phyloP scores from a whole-genome alignment of 37 sponge, comb jelly and placozoan species.

The Geodia barretti region DNA sequence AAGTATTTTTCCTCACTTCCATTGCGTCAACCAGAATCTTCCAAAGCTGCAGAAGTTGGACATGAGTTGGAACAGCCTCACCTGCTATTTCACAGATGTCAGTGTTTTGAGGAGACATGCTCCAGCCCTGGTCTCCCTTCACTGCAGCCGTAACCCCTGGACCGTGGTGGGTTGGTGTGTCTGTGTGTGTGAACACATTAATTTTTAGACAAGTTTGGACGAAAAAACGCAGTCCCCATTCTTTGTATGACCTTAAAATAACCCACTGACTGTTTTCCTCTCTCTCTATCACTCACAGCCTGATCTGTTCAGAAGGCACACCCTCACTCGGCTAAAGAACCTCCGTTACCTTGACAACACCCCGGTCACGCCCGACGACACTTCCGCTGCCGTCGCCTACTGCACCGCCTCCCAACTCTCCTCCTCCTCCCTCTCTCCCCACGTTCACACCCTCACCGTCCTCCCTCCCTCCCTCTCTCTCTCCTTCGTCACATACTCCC shows the following conservation, averaged over 20 bases:
- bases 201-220: no score
- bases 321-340: constrained; percentile 55
- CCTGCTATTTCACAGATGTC: constrained; percentile 34
- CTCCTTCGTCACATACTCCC: no score
- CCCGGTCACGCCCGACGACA: constrained; percentile 58
- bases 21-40: no score
- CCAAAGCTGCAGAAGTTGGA: constrained; percentile 72
- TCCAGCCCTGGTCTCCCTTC: constrained; percentile 63
- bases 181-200: no score
- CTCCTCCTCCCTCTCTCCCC: constrained; percentile 55
- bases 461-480: constrained; percentile 56
- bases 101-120: constrained; percentile 57
- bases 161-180: constrained; percentile 49
- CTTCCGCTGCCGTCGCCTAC: constrained; percentile 8
- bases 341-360: constrained; percentile 37
- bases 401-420: constrained; percentile 68
- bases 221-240: no score
- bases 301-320: constrained; percentile 7
- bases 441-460: constrained; percentile 21
- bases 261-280: constrained; percentile 6
- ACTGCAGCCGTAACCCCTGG: constrained; percentile 83
- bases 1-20: no score
- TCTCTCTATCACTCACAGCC: constrained; percentile 19
- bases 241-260: no score
- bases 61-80: constrained; percentile 86